These are phyloP conservation scores for Zaprionus nigranus DNA, from an alignment of 1,140 invertebrate species.

Conservation along the genomic window DNA sequence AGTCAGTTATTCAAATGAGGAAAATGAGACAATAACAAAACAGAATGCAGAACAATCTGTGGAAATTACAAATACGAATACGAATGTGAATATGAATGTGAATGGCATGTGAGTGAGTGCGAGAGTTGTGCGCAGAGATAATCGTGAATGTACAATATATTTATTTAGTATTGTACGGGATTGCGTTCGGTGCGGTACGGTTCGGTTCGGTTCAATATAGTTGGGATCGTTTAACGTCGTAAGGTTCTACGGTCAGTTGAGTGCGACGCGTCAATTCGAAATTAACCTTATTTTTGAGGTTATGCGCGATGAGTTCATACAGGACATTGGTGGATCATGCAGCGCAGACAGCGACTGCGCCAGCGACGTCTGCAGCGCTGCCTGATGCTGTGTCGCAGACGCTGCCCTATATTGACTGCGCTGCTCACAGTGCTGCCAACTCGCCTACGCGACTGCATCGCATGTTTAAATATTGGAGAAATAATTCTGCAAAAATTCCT, in stretches of 20 bases:
- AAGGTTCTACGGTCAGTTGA: constrained; percentile 12
- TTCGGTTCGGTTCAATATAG: not conserved
- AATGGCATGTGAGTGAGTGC: not conserved
- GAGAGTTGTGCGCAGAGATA: not conserved
- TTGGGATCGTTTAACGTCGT: constrained; percentile 3
- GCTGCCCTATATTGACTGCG: not conserved
- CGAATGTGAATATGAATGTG: not conserved
- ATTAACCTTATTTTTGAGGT: no score
- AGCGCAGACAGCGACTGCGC: constrained; percentile 2
- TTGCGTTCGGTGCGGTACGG: not conserved
- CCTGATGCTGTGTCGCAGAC: not conserved
- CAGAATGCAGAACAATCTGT: constrained; percentile 10
- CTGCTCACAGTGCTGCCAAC: constrained; percentile 18
- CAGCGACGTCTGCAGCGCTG: not conserved
- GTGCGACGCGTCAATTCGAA: not conserved
- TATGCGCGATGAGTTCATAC: constrained; percentile 58
- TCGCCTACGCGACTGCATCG: constrained; percentile 67
- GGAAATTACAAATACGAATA: constrained; percentile 19
- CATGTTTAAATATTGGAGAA: constrained; percentile 80
- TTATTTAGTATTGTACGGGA: constrained; percentile 5
- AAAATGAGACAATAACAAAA: constrained; percentile 14
- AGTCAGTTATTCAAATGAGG: not conserved
- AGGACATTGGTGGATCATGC: constrained; percentile 59
- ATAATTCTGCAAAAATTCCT: constrained; percentile 67
- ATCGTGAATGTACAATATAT: not conserved